These are phyloP conservation scores for Myanophis thanlyinensis DNA, from an alignment of 2,113 vertebrate species.

Conservation along the genomic window DNA sequence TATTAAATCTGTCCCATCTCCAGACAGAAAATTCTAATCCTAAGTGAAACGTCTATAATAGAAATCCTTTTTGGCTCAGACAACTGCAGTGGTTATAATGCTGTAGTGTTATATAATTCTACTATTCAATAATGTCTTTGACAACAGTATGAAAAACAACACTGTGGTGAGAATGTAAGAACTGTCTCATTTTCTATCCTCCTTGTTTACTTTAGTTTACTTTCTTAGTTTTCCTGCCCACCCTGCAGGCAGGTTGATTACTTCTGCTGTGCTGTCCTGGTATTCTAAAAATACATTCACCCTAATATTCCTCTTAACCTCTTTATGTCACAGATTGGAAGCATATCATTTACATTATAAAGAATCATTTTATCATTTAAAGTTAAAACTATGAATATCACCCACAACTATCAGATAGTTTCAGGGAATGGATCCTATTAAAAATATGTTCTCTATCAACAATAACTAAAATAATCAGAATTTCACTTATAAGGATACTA, in stretches of 20 bases:
- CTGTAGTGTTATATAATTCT: background rate
- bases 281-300: background rate
- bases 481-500: background rate
- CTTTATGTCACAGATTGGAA: background rate
- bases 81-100: background rate
- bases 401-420: background rate
- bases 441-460: background rate
- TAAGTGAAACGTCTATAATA: background rate
- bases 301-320: background rate
- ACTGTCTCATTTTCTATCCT: background rate
- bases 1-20: background rate
- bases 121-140: background rate
- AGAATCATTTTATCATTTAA: background rate
- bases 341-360: background rate
- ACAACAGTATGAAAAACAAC: background rate
- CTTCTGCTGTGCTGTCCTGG: background rate
- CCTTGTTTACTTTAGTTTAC: background rate
- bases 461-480: background rate
- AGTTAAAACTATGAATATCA: background rate
- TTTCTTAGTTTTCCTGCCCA: background rate
- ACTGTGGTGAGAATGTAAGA: background rate
- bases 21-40: background rate
- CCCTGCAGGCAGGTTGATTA: background rate
- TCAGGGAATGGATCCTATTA: background rate
- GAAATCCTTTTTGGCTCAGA: background rate